These are phyloP conservation scores for Leptinotarsa texana DNA, from an alignment of 1,140 invertebrate genomes.

Conservation along the genomic window DNA sequence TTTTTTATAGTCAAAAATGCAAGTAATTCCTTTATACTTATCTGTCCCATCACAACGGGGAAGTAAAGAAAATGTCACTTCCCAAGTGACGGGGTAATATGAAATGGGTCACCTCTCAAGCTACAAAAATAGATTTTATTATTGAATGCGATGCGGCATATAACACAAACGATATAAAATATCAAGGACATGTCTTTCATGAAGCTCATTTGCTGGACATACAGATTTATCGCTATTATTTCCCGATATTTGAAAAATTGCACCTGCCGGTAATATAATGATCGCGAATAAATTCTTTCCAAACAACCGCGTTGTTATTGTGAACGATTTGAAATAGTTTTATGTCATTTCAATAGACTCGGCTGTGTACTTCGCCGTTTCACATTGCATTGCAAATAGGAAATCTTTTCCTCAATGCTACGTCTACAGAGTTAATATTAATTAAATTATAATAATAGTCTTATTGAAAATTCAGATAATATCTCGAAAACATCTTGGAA, in stretches of 20 bases:
- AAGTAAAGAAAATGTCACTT: background rate
- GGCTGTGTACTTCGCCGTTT: too few species aligned
- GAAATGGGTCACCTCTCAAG: background rate
- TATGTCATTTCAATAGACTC: background rate
- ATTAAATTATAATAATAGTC: too few species aligned
- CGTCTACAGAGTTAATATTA: too few species aligned
- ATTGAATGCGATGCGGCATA: slow-evolving; percentile 9
- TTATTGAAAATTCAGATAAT: too few species aligned
- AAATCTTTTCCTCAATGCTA: too few species aligned
- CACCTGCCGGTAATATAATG: slow-evolving; percentile 1
- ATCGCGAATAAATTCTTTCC: background rate
- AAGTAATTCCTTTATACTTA: background rate
- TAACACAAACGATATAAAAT: slow-evolving; percentile 10
- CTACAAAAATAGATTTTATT: slow-evolving; percentile 15
- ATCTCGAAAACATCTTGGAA: too few species aligned
- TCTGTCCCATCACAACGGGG: background rate
- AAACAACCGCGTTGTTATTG: background rate
- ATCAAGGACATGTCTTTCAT: background rate
- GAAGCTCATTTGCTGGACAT: background rate
- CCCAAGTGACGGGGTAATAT: background rate
- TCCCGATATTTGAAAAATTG: background rate
- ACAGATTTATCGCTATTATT: background rate
- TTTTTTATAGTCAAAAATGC: background rate
- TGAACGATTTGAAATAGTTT: background rate
- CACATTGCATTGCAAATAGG: too few species aligned